Conservation (phyloP, 2,888 invertebrate genomes). For the Eilema caniola region DNA sequence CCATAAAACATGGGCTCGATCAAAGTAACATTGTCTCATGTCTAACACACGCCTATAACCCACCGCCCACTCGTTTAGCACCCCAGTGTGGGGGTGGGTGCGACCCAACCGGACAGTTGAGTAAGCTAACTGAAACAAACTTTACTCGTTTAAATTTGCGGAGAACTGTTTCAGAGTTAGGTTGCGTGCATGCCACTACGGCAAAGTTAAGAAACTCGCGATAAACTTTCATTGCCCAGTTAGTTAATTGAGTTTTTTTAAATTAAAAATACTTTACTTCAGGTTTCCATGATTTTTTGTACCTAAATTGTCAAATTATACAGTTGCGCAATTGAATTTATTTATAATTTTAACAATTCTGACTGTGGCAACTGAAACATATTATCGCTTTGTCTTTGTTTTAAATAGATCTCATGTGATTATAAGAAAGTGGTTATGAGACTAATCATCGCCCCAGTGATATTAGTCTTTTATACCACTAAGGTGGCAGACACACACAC, state of each 20-base stretch:
- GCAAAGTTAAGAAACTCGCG: conserved; percentile 70
- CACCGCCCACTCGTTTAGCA: conserved; percentile 40
- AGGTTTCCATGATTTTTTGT: conserved; percentile 34
- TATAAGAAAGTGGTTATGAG: conserved; percentile 11
- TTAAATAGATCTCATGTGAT: conserved; percentile 11
- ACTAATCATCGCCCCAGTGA: neutral
- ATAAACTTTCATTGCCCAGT: conserved; percentile 70
- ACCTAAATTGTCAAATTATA: conserved; percentile 26
- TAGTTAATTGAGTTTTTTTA: conserved; percentile 71
- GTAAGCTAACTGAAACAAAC: conserved; percentile 82
- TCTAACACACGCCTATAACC: conserved; percentile 69
- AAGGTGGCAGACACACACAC: too few relatives aligned
- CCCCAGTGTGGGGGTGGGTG: conserved; percentile 29
- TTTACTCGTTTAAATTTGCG: conserved; percentile 87
- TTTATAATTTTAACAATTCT: conserved; percentile 12
- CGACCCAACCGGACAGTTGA: conserved; percentile 75
- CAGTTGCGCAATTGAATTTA: conserved; percentile 28
- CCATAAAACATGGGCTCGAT: conserved; percentile 66
- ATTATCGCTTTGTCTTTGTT: conserved; percentile 14
- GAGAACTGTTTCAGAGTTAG: conserved; percentile 70
- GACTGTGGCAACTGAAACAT: conserved; percentile 16
- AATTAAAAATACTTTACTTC: conserved; percentile 55
- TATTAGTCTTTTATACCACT: too few relatives aligned
- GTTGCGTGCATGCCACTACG: conserved; percentile 75
- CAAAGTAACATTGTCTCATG: conserved; percentile 68